phyloP scores from a whole-genome alignment of 2,888 invertebrate genomes.

The Teleogryllus oceanicus region DNA sequence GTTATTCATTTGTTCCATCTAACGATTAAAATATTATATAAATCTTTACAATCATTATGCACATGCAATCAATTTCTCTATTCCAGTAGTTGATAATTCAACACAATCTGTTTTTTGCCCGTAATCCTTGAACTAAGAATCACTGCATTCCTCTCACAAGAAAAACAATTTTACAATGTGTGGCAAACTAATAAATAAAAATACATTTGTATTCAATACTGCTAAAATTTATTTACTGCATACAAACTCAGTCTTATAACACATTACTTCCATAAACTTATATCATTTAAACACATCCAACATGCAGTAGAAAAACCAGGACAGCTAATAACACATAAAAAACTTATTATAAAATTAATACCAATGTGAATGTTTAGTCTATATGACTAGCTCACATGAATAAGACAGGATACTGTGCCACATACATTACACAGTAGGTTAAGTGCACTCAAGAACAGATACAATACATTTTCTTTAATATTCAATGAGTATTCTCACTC shows the following conservation, averaged over 20 bases:
- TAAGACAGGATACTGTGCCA: neutral
- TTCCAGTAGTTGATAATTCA: neutral
- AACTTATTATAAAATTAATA: conserved; percentile 8
- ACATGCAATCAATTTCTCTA: too few species aligned
- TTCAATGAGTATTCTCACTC: neutral
- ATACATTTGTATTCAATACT: neutral
- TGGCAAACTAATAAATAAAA: neutral
- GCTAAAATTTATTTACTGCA: conserved; percentile 7
- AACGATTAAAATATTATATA: too few species aligned
- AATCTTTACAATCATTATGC: too few species aligned
- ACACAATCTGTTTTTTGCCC: neutral
- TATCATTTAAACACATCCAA: neutral
- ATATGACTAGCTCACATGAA: neutral
- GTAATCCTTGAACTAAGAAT: too few species aligned
- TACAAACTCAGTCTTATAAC: conserved; percentile 11
- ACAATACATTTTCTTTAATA: neutral
- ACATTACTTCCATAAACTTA: neutral
- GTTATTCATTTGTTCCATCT: too few species aligned
- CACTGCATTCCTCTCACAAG: too few species aligned
- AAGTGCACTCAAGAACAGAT: neutral
- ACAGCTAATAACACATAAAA: neutral
- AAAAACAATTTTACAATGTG: neutral
- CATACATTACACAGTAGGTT: neutral
- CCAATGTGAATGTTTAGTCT: neutral
- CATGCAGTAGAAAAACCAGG: neutral